phyloP scores from a whole-genome alignment of 2,113 vertebrate species.

The Prionailurus viverrinus region DNA sequence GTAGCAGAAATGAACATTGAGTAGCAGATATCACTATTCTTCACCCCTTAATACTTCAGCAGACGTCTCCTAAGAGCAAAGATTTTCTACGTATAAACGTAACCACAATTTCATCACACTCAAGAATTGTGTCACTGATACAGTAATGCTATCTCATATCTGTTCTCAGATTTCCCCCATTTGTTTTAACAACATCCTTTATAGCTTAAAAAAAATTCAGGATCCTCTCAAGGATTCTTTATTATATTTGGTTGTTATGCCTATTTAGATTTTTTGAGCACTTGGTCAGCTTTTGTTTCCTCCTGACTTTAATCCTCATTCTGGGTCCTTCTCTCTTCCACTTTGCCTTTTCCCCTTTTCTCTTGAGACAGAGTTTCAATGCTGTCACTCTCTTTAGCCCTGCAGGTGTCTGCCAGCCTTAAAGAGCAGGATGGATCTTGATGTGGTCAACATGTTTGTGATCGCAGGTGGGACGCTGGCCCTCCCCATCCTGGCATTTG shows the following conservation, averaged over 20 bases:
- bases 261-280: background rate
- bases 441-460: conserved; percentile 93
- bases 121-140: background rate
- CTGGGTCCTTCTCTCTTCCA: background rate
- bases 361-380: background rate
- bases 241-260: background rate
- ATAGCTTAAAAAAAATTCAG: background rate
- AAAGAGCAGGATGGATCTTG: conserved; percentile 90
- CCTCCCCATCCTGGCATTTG: conserved; percentile 92
- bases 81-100: background rate
- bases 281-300: background rate
- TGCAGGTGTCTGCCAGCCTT: conserved; percentile 58
- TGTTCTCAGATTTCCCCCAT: background rate
- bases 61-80: background rate
- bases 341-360: background rate
- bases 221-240: background rate
- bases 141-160: background rate
- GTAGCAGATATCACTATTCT: background rate
- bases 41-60: background rate
- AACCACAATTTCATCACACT: background rate
- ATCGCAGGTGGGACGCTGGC: conserved; percentile 91
- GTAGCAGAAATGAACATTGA: background rate
- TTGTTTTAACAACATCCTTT: background rate
- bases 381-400: background rate
- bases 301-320: background rate